Evolutionary conservation across 2,113 vertebrate genomes (phyloP), one percentile per base, ranked within the genome.

Genomic region (Bucco capensis): DNA sequence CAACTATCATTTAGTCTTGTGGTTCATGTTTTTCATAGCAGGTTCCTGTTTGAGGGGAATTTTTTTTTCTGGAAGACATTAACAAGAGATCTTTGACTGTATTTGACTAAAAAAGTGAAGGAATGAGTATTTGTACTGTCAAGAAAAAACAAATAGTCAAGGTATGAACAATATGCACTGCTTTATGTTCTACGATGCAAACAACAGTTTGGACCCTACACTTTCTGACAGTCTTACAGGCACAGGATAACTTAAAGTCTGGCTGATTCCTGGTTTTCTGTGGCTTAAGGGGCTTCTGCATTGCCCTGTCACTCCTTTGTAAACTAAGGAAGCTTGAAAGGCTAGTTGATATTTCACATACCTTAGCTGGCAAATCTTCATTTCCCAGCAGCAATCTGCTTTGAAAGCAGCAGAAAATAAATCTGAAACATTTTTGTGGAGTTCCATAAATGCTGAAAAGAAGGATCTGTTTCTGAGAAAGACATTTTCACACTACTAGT

Each of bases 381-480:
- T 86, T 82, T 92, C 50, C 38, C 62, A 73, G 61, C 37, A 90
- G 53, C 57, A 79, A 53, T 22, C 57, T 76, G 23, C 40, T 88
- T 66, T 65, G 50, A 74, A 86, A 92, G 65, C 44, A 90, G 76
- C 30, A 92, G 13, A 90, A 83, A 91, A 58, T 64, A 83, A 80
- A 90, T 33, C 31, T 42, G 27, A 86, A 83, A 60, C 21, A n/a
- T 58, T 69, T 53, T 22, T 71, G 35, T 58, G 64, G 31, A 69
- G 16, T 80, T 80, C 49, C 73, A 89, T 44, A 64, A 67, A 38
- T 27, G 44, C 16, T 57, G 27, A 83, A 83, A 53, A 84, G 37
- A 72, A 79, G 33, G n/a, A 79, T 46, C 19, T 61, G 16, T 66
- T 89, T 83, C 44, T 69, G 64, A 86, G 28, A 70, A 88, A 66